Conservation (phyloP, 2,797 vertebrate genomes). For the Sphenodon punctatus region DNA sequence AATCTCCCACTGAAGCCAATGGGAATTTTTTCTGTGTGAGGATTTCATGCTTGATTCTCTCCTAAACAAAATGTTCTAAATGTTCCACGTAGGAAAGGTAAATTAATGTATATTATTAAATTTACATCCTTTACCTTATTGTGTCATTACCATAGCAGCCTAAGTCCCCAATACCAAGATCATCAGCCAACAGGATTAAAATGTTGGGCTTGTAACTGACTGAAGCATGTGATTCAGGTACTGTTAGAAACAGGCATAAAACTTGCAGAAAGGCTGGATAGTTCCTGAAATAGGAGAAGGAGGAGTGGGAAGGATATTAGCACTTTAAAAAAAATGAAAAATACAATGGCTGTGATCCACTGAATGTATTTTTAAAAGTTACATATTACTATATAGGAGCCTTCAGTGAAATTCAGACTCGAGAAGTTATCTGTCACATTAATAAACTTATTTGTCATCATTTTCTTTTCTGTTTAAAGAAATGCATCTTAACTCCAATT, state of each 20-base stretch:
- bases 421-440: background rate
- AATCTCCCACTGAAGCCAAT: background rate
- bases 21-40: background rate
- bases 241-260: background rate
- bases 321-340: background rate
- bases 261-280: background rate
- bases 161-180: constrained; percentile 91
- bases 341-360: background rate
- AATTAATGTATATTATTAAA: background rate
- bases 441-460: background rate
- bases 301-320: background rate
- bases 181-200: constrained; percentile 89
- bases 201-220: constrained; percentile 80
- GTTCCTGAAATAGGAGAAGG: constrained; percentile 49
- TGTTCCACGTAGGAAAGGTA: no score
- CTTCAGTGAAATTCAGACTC: background rate
- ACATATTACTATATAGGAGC: background rate
- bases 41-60: background rate
- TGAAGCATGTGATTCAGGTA: background rate
- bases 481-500: no score
- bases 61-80: no score
- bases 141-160: constrained; percentile 92
- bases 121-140: constrained; percentile 78
- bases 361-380: no score
- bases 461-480: background rate